Conservation (phyloP, 2,113 vertebrate species). For the Cheirogaleus medius region DNA sequence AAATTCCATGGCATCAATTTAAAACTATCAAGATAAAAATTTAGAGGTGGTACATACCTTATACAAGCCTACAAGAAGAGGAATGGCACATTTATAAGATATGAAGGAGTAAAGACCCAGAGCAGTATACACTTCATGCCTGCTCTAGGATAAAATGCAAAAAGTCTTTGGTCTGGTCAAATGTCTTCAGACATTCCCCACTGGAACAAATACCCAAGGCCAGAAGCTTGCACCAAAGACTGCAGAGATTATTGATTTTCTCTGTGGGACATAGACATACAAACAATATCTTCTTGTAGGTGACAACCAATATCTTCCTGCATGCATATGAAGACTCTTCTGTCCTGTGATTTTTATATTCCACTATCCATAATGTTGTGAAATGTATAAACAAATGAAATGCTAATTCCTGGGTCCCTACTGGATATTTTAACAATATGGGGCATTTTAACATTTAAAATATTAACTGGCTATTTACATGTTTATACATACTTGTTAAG, state of each 20-base stretch:
- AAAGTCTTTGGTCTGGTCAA: background rate
- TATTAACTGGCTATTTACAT: background rate
- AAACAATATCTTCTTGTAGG: background rate
- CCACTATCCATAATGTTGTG: background rate
- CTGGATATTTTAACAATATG: background rate
- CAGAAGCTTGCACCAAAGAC: background rate
- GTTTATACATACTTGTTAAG: background rate
- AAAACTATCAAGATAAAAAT: slow-evolving; percentile 22
- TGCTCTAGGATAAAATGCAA: background rate
- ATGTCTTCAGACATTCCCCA: background rate
- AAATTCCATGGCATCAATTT: background rate
- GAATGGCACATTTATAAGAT: background rate
- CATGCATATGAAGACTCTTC: background rate
- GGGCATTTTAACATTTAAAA: background rate
- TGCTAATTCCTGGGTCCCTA: background rate
- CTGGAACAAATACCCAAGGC: background rate
- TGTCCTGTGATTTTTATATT: background rate
- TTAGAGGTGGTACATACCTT: background rate
- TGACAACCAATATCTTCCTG: background rate
- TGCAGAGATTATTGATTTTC: background rate
- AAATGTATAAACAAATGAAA: background rate
- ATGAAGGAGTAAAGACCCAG: background rate
- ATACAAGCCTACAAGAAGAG: background rate
- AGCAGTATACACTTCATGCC: background rate
- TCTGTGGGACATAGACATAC: background rate